Conservation (phyloP, 1,140 invertebrate genomes). For the Chymomyza costata region DNA sequence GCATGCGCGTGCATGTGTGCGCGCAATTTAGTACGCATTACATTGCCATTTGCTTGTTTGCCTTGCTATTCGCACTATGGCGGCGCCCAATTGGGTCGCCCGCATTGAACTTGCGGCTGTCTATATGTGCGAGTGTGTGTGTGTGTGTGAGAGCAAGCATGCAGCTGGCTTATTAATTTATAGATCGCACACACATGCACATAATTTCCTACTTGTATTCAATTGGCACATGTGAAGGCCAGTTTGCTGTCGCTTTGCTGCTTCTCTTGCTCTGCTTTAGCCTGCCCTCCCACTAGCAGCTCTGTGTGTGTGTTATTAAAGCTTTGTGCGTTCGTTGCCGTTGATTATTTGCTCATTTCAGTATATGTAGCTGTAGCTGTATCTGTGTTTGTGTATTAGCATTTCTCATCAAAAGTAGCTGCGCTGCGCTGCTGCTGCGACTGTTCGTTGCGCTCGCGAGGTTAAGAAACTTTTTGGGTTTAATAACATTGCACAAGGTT, state of each 20-base stretch:
- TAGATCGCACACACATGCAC: slow-evolving; percentile 20
- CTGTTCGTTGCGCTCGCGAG: slow-evolving; percentile 33
- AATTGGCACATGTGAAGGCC: slow-evolving; percentile 41
- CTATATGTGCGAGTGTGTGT: slow-evolving; percentile 5
- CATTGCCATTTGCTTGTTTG: slow-evolving; percentile 43
- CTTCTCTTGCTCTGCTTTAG: too few relatives aligned
- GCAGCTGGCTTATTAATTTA: slow-evolving; percentile 45
- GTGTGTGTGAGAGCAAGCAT: too few relatives aligned
- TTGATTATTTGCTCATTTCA: too few relatives aligned
- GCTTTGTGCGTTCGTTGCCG: neutral
- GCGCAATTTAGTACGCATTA: slow-evolving; percentile 54
- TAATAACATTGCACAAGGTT: slow-evolving; percentile 75
- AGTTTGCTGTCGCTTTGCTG: neutral
- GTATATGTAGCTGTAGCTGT: slow-evolving; percentile 14
- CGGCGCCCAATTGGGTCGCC: slow-evolving; percentile 24
- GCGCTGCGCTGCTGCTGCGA: slow-evolving; percentile 17
- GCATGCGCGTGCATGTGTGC: neutral
- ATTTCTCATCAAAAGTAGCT: slow-evolving; percentile 48
- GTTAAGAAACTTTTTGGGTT: slow-evolving; percentile 75
- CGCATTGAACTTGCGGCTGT: neutral
- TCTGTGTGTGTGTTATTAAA: too few relatives aligned
- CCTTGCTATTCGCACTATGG: slow-evolving; percentile 27
- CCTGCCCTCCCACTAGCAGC: slow-evolving; percentile 1
- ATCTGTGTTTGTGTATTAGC: slow-evolving; percentile 48
- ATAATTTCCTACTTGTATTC: slow-evolving; percentile 26